Evolutionary conservation across 2,113 vertebrate species (phyloP), one percentile per base, ranked within the genome.

Genomic region (Microtus pennsylvanicus): DNA sequence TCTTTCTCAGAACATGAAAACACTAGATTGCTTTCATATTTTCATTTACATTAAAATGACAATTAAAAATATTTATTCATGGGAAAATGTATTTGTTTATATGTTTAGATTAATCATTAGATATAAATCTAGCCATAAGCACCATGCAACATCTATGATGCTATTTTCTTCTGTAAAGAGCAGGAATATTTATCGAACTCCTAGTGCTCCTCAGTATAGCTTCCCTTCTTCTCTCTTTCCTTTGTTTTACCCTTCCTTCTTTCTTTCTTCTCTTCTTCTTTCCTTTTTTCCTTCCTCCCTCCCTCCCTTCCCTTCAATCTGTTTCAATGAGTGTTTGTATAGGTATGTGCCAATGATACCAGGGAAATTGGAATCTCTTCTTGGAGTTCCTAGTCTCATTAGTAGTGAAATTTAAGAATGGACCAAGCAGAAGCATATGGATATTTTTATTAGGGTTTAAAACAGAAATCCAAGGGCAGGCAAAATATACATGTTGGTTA

Each of bases 1-100:
- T 96, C 61, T 65, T 38, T 45, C 35, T 63, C 35, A 80, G 33
- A 80, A 42, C 80, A 94, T 65, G 58, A 89, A 95, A 96, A 33
- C 38, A n/a, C 58, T 91, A 70, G 22, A 35, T 77, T 35, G 67
- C 45, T 94, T 93, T 95, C 81, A 33, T 69, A 67, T 38, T 93
- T 93, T 95, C 70, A 81, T 82, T 26, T 10, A 89, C 87, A 94
- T 88, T 95, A 93, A 97, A 30, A 97, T 94, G 75, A n/a, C 38
- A 95, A 96, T 89, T 74, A 96, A 96, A 80, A 91, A 94, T 96
- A 97, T 94, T 92, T 42, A 30, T 95, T 97, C 95, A 95, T 89
- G 87, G 2, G 28, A 90, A 97, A 96, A 91, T 91, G 55, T 0
- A 17, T 96, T 90, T 47, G 63, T 30, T 90, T n/a, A 55, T 81